phyloP scores from a whole-genome alignment of 2,888 invertebrate genomes.

The Aricia artaxerxes region DNA sequence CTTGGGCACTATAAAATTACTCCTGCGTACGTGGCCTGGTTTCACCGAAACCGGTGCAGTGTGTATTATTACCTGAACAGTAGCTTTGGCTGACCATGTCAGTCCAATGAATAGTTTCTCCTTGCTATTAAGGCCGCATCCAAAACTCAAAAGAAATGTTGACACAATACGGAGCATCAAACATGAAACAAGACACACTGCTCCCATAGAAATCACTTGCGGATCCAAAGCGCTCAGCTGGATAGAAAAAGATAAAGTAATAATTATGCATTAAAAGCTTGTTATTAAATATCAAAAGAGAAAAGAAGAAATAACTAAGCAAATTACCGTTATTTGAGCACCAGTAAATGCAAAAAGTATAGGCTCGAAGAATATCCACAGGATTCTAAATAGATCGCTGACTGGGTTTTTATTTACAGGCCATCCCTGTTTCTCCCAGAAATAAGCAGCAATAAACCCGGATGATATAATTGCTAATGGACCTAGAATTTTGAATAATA shows the following conservation, averaged over 20 bases:
- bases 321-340: constrained; percentile 84
- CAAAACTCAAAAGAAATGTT: constrained; percentile 83
- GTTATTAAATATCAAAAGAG: not conserved
- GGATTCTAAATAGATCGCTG: constrained; percentile 86
- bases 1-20: no score
- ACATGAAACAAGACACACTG: constrained; percentile 82
- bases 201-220: constrained; percentile 82
- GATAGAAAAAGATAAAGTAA: constrained; percentile 36
- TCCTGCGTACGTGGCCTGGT: no score
- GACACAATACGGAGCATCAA: constrained; percentile 80
- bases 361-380: constrained; percentile 94
- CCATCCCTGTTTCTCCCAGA: constrained; percentile 88
- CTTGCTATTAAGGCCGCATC: constrained; percentile 86
- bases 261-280: not conserved
- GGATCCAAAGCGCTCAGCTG: constrained; percentile 82
- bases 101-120: constrained; percentile 91
- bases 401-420: constrained; percentile 87
- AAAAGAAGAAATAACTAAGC: not conserved
- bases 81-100: constrained; percentile 94
- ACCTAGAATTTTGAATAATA: constrained; percentile 52
- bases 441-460: constrained; percentile 85
- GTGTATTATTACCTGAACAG: constrained; percentile 85
- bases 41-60: no score
- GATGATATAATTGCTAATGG: constrained; percentile 87
- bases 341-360: constrained; percentile 93